These are phyloP conservation scores for Perca fluviatilis DNA, from an alignment of 2,113 vertebrate genomes.

Conservation along the genomic window DNA sequence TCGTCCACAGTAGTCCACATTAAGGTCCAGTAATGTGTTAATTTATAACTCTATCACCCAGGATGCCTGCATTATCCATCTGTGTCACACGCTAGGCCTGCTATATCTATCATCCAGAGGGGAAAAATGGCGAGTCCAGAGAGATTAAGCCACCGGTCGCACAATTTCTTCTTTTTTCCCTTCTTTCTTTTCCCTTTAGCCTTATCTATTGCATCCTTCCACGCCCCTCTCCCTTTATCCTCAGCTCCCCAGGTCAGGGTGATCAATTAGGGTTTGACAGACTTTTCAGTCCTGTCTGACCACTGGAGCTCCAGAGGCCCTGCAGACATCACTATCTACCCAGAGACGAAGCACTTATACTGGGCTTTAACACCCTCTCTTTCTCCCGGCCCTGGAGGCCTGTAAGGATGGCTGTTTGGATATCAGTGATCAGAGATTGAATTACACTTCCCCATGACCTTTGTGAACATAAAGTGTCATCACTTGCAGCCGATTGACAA, in stretches of 20 bases:
- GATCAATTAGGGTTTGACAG: constrained; percentile 92
- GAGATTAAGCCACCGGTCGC: constrained; percentile 73
- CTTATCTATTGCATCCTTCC: constrained; percentile 59
- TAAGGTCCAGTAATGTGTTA: constrained; percentile 99
- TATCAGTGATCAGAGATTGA: constrained; percentile 69
- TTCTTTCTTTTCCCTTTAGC: constrained; percentile 46
- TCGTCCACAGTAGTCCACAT: constrained; percentile 95
- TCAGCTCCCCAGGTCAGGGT: constrained; percentile 86
- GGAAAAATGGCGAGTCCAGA: constrained; percentile 70
- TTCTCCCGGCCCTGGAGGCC: constrained; percentile 48
- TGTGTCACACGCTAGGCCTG: constrained; percentile 94
- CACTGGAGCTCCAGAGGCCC: constrained; percentile 84
- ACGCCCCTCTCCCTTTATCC: constrained; percentile 60
- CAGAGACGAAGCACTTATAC: constrained; percentile 83
- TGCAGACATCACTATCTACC: constrained; percentile 85
- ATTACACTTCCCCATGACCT: constrained; percentile 68
- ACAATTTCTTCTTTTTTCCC: constrained; percentile 53
- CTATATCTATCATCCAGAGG: constrained; percentile 94
- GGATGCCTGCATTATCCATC: constrained; percentile 96
- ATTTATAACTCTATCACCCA: constrained; percentile 97
- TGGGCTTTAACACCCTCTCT: constrained; percentile 45
- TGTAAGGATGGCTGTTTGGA: constrained; percentile 47
- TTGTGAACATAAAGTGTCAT: constrained; percentile 57
- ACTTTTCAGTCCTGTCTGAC: constrained; percentile 85
- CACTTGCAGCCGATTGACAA: constrained; percentile 59